Conservation (phyloP, 2,113 vertebrate genomes). For the Hylia prasina region DNA sequence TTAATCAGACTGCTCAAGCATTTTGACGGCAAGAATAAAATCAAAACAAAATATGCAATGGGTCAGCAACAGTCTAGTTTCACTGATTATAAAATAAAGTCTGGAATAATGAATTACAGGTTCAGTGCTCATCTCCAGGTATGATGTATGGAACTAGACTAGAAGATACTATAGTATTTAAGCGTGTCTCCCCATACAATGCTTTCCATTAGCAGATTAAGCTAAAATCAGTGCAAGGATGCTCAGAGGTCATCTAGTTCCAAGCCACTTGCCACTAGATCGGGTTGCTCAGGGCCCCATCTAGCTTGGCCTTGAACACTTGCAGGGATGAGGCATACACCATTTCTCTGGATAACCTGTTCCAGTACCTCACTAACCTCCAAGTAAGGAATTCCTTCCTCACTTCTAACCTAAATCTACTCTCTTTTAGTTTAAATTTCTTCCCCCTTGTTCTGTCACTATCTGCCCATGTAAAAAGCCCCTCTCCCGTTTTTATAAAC, state of each 20-base stretch:
- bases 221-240: not conserved
- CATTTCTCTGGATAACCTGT: not conserved
- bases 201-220: not conserved
- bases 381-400: not conserved
- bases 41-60: not conserved
- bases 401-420: not conserved
- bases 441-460: not conserved
- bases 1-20: not conserved
- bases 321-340: too few relatives aligned
- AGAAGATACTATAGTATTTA: not conserved
- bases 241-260: not conserved
- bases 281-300: too few relatives aligned
- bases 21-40: not conserved
- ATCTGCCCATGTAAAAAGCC: not conserved
- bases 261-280: not conserved
- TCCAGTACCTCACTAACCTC: not conserved
- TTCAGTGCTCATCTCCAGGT: not conserved
- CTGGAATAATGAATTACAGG: not conserved
- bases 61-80: not conserved
- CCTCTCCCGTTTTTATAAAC: not conserved
- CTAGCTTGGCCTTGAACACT: not conserved
- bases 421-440: not conserved
- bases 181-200: not conserved
- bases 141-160: not conserved
- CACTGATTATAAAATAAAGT: not conserved